phyloP scores from a whole-genome alignment of 2,797 vertebrate species.

The Ceryle rudis region DNA sequence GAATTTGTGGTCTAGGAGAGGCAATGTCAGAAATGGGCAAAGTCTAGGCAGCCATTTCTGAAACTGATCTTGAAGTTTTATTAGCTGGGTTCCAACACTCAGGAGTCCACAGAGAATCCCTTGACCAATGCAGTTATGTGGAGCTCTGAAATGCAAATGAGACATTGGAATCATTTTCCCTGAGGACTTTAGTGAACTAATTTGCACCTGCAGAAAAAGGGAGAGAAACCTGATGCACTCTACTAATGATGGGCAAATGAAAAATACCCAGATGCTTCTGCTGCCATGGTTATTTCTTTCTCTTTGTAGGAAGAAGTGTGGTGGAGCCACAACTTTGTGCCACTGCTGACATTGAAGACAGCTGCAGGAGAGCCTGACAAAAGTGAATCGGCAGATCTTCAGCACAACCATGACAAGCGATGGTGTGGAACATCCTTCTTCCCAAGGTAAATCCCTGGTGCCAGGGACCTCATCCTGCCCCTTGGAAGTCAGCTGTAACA shows the following conservation, averaged over 20 bases:
- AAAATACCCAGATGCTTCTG: neutral
- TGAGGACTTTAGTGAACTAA: neutral
- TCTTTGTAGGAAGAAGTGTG: neutral
- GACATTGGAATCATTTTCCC: neutral
- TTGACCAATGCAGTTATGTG: neutral
- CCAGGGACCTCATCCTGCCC: neutral
- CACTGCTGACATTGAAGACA: neutral
- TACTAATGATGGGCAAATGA: neutral
- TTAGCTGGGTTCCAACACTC: neutral
- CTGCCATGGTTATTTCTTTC: neutral
- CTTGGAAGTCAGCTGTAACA: neutral
- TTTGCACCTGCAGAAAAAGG: neutral
- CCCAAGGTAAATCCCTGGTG: neutral
- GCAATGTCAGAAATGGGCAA: neutral
- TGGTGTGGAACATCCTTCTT: neutral
- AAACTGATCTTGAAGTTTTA: neutral
- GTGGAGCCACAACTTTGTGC: neutral
- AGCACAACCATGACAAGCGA: neutral
- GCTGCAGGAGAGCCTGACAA: neutral
- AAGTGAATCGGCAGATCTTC: neutral
- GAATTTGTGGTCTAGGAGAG: neutral
- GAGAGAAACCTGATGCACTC: neutral
- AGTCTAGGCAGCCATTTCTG: neutral
- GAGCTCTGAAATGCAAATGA: neutral
- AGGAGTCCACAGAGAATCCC: rapidly evolving